Evolutionary conservation across 2,113 vertebrate genomes (phyloP).

Genomic region (Syngnathoides biaculeatus): DNA sequence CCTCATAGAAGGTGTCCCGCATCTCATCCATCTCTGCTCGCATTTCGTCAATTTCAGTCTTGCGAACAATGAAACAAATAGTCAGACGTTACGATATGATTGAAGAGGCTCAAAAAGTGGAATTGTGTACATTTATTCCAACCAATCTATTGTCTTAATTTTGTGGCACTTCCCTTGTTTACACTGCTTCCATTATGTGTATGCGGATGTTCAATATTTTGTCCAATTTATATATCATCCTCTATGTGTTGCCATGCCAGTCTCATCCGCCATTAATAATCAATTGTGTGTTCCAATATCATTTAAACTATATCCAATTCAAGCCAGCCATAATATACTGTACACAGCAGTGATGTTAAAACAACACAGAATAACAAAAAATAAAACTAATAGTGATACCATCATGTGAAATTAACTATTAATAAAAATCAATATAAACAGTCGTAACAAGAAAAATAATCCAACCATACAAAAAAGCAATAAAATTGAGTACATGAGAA

Average conservation of each 20-base stretch:
- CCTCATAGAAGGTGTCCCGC: slow-evolving; percentile 96
- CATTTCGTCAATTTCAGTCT: slow-evolving; percentile 95
- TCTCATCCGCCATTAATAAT: background rate
- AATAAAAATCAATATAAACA: background rate
- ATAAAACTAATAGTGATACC: background rate
- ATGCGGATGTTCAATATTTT: background rate
- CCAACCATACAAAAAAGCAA: too few species aligned
- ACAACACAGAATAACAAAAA: background rate
- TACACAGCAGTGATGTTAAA: background rate
- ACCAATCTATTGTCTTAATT: background rate
- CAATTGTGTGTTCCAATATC: too few species aligned
- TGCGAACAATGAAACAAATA: background rate
- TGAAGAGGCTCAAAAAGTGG: background rate
- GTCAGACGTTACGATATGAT: background rate
- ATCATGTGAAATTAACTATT: background rate
- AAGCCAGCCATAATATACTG: background rate
- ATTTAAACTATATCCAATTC: too few species aligned
- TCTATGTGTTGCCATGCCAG: background rate
- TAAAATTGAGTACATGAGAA: too few species aligned
- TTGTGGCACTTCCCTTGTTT: background rate
- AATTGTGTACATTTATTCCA: background rate
- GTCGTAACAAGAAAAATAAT: background rate
- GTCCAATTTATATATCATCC: background rate
- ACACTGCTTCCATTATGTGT: background rate
- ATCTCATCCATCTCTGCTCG: slow-evolving; percentile 98